Conservation (phyloP, 2,797 vertebrate genomes). For the Falco berigora region DNA sequence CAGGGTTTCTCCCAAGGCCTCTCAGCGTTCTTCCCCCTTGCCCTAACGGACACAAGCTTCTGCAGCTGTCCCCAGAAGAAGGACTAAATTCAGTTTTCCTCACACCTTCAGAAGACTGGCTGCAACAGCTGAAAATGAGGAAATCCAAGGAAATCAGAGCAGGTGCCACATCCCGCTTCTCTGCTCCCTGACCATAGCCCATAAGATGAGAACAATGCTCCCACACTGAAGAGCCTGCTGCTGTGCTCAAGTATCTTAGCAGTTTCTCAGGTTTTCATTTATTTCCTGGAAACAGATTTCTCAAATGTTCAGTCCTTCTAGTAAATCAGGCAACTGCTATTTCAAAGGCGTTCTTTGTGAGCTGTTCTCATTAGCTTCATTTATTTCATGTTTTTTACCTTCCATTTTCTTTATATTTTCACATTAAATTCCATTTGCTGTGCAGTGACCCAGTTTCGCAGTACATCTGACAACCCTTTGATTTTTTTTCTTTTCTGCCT, state of each 20-base stretch:
- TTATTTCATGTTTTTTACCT: conserved; percentile 38
- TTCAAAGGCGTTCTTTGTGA: conserved; percentile 6
- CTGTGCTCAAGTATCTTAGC: neutral
- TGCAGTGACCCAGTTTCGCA: conserved; percentile 58
- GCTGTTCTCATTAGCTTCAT: conserved; percentile 29
- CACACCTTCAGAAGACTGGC: neutral
- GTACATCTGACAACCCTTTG: conserved; percentile 42
- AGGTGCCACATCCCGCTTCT: neutral
- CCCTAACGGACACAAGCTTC: neutral
- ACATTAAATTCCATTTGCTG: conserved; percentile 40
- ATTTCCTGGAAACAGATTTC: neutral
- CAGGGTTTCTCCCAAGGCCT: neutral
- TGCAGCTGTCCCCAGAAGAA: neutral
- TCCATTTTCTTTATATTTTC: conserved; percentile 23
- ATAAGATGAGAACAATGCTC: neutral
- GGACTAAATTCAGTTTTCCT: neutral
- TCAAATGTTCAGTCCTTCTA: neutral
- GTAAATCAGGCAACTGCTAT: neutral
- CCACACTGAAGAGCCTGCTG: neutral
- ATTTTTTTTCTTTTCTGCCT: conserved; percentile 16
- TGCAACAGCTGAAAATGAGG: neutral
- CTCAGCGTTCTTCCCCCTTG: neutral
- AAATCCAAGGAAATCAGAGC: neutral
- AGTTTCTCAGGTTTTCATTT: neutral
- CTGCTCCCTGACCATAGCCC: fast-evolving